These are phyloP conservation scores for Bathynomus jamesi DNA, from an alignment of 1,140 invertebrate genomes.

Conservation along the genomic window DNA sequence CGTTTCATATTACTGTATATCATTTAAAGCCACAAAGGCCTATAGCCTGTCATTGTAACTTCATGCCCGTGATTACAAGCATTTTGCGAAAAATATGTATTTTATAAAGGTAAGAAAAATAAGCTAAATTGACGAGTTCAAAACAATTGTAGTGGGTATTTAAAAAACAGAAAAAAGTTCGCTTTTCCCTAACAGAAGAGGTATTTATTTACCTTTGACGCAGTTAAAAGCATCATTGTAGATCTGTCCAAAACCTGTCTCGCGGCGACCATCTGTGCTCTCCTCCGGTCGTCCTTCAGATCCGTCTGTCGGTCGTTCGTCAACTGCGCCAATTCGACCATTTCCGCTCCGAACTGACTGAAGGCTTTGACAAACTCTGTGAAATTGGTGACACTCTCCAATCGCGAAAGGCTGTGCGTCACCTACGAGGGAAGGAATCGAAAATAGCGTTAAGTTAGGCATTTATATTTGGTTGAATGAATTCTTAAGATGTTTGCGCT, in stretches of 20 bases:
- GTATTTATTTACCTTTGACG: slow-evolving; percentile 67
- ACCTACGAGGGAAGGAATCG: too few relatives aligned
- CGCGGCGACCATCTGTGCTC: slow-evolving; percentile 91
- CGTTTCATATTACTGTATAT: too few relatives aligned
- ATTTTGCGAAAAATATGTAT: too few relatives aligned
- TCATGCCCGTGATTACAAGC: too few relatives aligned
- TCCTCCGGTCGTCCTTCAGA: slow-evolving; percentile 85
- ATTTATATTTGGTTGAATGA: too few relatives aligned
- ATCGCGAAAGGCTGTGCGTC: slow-evolving; percentile 67
- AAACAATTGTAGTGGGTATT: neutral
- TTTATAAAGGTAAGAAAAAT: neutral
- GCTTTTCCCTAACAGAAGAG: neutral
- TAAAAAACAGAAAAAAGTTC: neutral
- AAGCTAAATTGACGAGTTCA: neutral
- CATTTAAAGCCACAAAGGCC: too few relatives aligned
- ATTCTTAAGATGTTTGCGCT: too few relatives aligned
- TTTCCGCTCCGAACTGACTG: slow-evolving; percentile 94
- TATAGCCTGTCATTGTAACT: too few relatives aligned
- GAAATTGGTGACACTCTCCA: slow-evolving; percentile 93
- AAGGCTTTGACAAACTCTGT: slow-evolving; percentile 98
- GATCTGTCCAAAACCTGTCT: slow-evolving; percentile 89
- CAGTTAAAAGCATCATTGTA: slow-evolving; percentile 95
- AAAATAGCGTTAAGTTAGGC: too few relatives aligned
- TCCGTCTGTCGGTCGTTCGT: slow-evolving; percentile 76
- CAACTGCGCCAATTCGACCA: slow-evolving; percentile 94